phyloP scores from a whole-genome alignment of 64 coral and sea anemone genomes.

The Dendrophyllia cribrosa region DNA sequence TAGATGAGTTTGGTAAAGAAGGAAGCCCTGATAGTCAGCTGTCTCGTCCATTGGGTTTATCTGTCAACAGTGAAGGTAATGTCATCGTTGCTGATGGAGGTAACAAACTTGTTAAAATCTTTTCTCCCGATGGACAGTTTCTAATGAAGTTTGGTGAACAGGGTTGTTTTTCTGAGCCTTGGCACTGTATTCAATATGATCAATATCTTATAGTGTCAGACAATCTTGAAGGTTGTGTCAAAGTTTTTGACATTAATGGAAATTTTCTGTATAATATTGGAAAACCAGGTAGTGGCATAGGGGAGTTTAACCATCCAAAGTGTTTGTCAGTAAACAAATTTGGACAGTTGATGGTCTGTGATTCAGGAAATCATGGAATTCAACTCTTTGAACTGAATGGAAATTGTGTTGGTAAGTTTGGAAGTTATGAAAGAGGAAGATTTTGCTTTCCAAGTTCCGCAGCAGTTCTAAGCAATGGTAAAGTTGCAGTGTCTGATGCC shows the following conservation, averaged over 20 bases:
- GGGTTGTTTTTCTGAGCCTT: not conserved
- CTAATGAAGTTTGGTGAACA: slow-evolving; percentile 21
- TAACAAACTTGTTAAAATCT: slow-evolving; percentile 65
- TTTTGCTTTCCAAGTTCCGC: no score
- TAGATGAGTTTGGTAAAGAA: not conserved
- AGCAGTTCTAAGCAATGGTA: no score
- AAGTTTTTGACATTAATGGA: not conserved
- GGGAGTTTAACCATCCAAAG: no score
- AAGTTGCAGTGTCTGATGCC: no score
- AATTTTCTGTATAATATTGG: no score
- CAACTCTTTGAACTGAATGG: no score
- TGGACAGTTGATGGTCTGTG: no score
- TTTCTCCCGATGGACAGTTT: slow-evolving; percentile 64
- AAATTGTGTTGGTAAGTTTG: no score
- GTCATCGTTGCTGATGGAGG: slow-evolving; percentile 85
- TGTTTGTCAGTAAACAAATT: no score
- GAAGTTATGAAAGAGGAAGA: no score
- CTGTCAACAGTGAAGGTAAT: slow-evolving; percentile 70
- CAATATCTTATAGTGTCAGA: slow-evolving; percentile 26
- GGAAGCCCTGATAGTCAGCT: slow-evolving; percentile 31
- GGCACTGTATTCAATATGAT: slow-evolving; percentile 3
- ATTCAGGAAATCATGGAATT: no score
- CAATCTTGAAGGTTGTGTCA: not conserved
- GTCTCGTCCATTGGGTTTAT: slow-evolving; percentile 75
- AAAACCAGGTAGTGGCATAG: no score